Evolutionary conservation across 2,888 invertebrate genomes (phyloP), one percentile per base, ranked within the genome.

Genomic region (Polydrusus tereticollis): DNA sequence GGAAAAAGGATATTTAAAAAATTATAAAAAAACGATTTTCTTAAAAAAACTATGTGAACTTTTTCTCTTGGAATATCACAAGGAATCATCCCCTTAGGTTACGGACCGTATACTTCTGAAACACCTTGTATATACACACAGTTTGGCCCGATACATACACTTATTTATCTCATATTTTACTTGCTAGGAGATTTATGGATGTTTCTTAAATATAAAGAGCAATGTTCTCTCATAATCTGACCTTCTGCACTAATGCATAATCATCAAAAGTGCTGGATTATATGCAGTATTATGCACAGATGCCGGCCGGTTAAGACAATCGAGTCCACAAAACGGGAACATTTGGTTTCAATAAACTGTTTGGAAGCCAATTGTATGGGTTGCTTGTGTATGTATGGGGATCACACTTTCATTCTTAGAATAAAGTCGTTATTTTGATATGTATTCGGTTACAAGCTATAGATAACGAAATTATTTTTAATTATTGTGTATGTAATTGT

Each of bases 381-480:
- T 2, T 10, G 10, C n/a, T 57, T 43, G 41, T 63, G n/a, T n/a
- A n/a, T n/a, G n/a, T n/a, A n/a, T n/a, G 47, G 41, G 57, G 55
- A 38, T 65, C 65, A 65, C 41, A 18, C 12, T 41, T 57, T 23
- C 57, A 57, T 65, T 65, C 55, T 57, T 20, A 38, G 55, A 65
- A 52, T 43, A 18, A 16, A 14, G 23, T 59, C 41, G 43, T 52
- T 65, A 65, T 65, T 52, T 65, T 65, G 38, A 52, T 65, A 43
- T 43, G 50, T 38, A 55, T 64, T 50, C 29, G 21, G 52, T 52
- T 36, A 38, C 52, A 36, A 26, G 55, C 14, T 52, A 55, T 38
- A 55, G 55, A 65, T 65, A 65, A 65, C 20, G 36, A 18, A n/a
- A 57, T 43, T 47, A 66, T 33, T 36, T 57, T 45, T 66, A 66